Percentiles rank a stretch among this genome's conserved stretches.
Conservation (phyloP, 2,888 invertebrate genomes). For the Apotomis turbidana region DNA sequence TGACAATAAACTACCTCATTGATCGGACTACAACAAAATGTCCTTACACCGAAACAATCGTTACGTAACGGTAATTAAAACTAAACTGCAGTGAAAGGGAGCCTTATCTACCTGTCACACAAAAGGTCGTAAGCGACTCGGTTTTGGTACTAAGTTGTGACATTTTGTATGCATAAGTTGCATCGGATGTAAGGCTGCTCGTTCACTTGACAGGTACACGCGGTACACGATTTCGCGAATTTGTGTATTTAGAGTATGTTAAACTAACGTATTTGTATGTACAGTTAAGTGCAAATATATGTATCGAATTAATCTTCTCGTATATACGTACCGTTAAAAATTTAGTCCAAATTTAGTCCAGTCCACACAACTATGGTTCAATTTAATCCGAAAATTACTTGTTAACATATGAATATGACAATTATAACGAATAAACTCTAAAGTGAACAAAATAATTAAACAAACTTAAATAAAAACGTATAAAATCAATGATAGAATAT, state of each 20-base stretch:
- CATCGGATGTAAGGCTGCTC: constrained; percentile 12
- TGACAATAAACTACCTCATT: background rate
- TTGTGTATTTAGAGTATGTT: background rate
- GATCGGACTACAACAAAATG: constrained; percentile 2
- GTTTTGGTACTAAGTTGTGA: background rate
- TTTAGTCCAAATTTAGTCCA: too few relatives aligned
- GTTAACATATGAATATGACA: too few relatives aligned
- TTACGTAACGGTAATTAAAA: constrained; percentile 17
- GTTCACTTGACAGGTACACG: background rate
- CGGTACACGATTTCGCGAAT: background rate
- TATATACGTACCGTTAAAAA: too few relatives aligned
- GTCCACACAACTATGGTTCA: too few relatives aligned
- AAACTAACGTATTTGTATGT: too few relatives aligned
- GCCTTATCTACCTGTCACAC: background rate
- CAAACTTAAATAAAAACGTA: too few relatives aligned
- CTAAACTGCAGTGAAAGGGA: constrained; percentile 20
- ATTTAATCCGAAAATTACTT: too few relatives aligned
- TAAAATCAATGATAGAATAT: too few relatives aligned
- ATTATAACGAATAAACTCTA: too few relatives aligned
- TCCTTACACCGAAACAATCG: constrained; percentile 24
- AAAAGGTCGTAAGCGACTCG: background rate
- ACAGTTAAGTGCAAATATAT: too few relatives aligned
- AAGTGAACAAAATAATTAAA: too few relatives aligned
- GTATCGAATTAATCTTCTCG: too few relatives aligned
- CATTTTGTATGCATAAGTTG: background rate